Conservation (phyloP, 1,140 invertebrate species). For the Latrodectus geometricus region DNA sequence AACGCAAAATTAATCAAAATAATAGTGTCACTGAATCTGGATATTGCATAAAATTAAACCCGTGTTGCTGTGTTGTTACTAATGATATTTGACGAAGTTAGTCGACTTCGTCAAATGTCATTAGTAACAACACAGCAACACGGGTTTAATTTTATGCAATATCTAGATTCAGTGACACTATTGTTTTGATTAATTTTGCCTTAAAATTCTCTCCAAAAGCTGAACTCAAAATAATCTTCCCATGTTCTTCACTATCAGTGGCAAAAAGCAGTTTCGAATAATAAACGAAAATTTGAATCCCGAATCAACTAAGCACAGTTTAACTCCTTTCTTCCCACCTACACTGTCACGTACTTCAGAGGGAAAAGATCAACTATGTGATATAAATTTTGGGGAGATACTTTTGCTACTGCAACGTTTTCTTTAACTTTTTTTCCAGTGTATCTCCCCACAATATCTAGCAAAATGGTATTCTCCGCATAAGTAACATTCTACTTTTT, state of each 20-base stretch:
- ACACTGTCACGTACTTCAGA: not conserved
- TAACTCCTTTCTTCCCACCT: not conserved
- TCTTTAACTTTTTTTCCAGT: not conserved
- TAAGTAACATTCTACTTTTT: not conserved
- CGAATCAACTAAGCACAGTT: not conserved
- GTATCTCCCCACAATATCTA: not conserved
- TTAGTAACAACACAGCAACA: too few species aligned
- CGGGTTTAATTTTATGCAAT: too few species aligned
- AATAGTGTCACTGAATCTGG: not conserved
- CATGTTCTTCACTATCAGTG: not conserved
- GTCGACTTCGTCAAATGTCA: too few species aligned
- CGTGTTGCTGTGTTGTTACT: too few species aligned
- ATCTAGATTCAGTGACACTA: not conserved
- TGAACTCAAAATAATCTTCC: not conserved
- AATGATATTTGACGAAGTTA: too few species aligned
- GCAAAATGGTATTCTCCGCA: not conserved
- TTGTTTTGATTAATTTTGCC: not conserved
- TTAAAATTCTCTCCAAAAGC: not conserved
- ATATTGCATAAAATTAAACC: not conserved
- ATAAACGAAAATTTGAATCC: not conserved
- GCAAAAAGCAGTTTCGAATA: not conserved
- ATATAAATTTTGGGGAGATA: not conserved
- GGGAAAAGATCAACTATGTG: not conserved
- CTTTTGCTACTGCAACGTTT: not conserved
- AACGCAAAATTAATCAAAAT: not conserved